Evolutionary conservation across 2,888 invertebrate species (phyloP), one percentile per base, ranked within the genome.

Genomic region (Clunio marinus): DNA sequence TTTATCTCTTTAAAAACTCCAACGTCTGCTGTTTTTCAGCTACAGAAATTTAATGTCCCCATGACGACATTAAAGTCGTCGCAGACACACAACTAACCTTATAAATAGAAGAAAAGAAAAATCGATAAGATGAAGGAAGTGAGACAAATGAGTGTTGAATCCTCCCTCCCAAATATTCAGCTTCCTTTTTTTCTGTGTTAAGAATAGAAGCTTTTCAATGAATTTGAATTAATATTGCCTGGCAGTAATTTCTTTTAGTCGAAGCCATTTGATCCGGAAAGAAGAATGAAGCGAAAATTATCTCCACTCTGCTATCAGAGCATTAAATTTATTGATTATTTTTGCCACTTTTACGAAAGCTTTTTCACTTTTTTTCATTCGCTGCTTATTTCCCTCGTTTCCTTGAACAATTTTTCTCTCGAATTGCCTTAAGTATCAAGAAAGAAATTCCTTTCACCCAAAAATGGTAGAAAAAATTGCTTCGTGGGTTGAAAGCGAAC

Each of bases 241-340:
- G 41, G 10, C 10, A 41, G 41, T 41, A 41, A 41, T 41, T 10
- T 41, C 41, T 41, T 15, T n/a, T 13, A 15, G 32, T 45, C 22
- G 10, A 55, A 22, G 51, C 22, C 24, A 55, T 55, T 55, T 58
- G 57, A 58, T 58, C 57, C 27, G 57, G 57, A 58, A 58, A 58
- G 28, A 58, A 58, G 27, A 27, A 58, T 27, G 27, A 58, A 58
- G 20, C 51, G 22, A 51, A 51, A 51, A 51, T 51, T 51, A 51
- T 51, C 51, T 51, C 3, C 51, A 51, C n/a, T 58, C 25, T 32
- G 37, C 35, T 60, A 60, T 60, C 60, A 24, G 22, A 60, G 60
- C 60, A 60, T 60, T 60, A 60, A 60, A 60, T 60, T 60, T 60
- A 60, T 60, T 41, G 60, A 60, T 60, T 60, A 22, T 60, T 32